Conservation (phyloP, 2,113 vertebrate species). For the Chauna torquata region DNA sequence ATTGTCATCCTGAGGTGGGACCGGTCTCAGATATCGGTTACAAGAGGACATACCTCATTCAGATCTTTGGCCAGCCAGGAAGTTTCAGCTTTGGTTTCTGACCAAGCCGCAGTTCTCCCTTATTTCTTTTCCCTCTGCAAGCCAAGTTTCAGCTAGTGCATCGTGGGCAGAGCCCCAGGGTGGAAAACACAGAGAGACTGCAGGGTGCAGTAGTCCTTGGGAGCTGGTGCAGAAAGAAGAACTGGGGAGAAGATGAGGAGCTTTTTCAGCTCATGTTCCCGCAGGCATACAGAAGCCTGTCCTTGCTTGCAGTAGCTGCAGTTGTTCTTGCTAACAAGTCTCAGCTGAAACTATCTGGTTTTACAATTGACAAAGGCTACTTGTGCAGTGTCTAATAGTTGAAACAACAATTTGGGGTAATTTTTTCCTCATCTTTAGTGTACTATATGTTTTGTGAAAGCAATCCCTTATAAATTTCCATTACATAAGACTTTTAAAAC, state of each 20-base stretch:
- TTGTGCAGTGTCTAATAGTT: background rate
- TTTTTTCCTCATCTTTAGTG: background rate
- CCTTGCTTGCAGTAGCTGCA: background rate
- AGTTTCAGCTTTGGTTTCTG: background rate
- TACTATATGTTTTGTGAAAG: background rate
- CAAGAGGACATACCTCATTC: background rate
- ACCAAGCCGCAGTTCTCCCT: background rate
- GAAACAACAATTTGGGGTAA: background rate
- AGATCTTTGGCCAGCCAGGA: background rate
- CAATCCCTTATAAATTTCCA: background rate
- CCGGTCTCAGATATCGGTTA: background rate
- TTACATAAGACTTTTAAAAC: background rate
- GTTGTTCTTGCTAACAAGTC: background rate
- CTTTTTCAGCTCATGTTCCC: background rate
- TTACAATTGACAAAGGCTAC: background rate
- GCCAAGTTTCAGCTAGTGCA: background rate
- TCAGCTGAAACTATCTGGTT: background rate
- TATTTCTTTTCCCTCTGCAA: background rate
- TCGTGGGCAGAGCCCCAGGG: background rate
- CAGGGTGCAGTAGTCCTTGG: background rate
- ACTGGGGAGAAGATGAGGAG: background rate
- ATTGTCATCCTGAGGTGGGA: background rate
- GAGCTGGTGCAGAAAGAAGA: background rate
- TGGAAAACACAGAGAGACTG: background rate
- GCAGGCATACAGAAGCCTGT: background rate